These are phyloP conservation scores for Apus apus DNA, from an alignment of 2,113 vertebrate genomes.

Conservation along the genomic window DNA sequence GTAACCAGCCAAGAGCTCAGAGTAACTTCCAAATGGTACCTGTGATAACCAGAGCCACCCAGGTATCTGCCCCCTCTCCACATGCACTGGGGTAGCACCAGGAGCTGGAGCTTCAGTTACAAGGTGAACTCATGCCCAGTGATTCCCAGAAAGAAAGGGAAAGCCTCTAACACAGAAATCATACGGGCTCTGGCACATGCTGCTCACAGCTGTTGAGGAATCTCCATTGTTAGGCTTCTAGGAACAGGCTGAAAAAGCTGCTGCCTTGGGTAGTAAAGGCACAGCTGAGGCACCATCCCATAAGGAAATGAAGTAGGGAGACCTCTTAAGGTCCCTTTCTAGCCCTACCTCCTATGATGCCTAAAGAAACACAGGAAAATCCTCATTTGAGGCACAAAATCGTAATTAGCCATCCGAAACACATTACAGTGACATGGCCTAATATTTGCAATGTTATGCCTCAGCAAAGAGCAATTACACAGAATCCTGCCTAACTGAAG, in stretches of 20 bases:
- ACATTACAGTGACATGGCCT: background rate
- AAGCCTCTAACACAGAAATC: background rate
- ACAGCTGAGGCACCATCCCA: background rate
- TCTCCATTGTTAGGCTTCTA: background rate
- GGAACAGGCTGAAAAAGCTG: background rate
- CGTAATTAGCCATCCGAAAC: background rate
- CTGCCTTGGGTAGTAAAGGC: background rate
- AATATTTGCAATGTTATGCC: background rate
- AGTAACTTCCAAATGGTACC: background rate
- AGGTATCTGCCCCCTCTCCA: background rate
- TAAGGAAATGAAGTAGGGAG: background rate
- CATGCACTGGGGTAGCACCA: rapidly evolving
- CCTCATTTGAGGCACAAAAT: background rate
- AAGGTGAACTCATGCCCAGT: background rate
- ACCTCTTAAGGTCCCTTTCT: background rate
- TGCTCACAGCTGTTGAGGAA: background rate
- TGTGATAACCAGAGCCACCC: background rate
- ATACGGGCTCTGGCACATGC: background rate
- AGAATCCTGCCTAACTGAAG: constrained; percentile 26
- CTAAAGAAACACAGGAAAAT: background rate
- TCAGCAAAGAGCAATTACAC: background rate
- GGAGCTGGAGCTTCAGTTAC: background rate
- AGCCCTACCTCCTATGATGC: background rate
- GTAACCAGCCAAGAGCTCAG: background rate
- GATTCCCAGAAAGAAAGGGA: background rate